Evolutionary conservation across 2,888 invertebrate species (phyloP).

Genomic region (Mayetiola destructor): DNA sequence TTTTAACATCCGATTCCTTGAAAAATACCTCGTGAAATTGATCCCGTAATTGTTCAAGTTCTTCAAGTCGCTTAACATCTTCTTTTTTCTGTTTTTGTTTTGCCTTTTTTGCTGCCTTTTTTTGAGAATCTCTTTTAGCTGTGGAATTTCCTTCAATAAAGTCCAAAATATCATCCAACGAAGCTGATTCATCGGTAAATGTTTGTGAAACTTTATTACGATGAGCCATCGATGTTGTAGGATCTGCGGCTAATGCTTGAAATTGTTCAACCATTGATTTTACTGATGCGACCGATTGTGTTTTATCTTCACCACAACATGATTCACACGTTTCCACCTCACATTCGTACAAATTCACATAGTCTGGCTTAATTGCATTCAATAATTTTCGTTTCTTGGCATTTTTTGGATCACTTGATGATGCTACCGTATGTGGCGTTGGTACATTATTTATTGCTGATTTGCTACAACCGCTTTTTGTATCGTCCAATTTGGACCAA

Average conservation of each 20-base stretch:
- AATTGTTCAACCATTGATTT: no score
- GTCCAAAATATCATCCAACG: constrained; percentile 11
- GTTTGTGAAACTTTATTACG: not conserved
- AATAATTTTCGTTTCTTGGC: constrained; percentile 5
- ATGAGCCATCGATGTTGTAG: not conserved
- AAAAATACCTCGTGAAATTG: constrained; percentile 33
- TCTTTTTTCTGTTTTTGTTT: constrained; percentile 34
- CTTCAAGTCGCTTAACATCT: constrained; percentile 31
- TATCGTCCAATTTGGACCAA: not conserved
- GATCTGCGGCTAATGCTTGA: not conserved
- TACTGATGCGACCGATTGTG: constrained; percentile 21
- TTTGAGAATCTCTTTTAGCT: constrained; percentile 18
- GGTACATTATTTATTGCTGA: not conserved
- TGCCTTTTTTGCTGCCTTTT: constrained; percentile 34
- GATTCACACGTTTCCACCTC: not conserved
- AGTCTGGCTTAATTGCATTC: not conserved
- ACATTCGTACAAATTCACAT: not conserved
- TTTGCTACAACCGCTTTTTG: not conserved
- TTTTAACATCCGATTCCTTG: constrained; percentile 31
- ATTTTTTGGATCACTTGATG: not conserved
- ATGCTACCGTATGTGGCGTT: not conserved
- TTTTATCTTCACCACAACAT: constrained; percentile 6
- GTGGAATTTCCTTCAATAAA: constrained; percentile 14
- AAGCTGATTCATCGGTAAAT: not conserved
- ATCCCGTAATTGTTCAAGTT: constrained; percentile 29